Base-by-base conservation (phyloP, 2,113 vertebrate species). In the Lates calcarifer region DNA sequence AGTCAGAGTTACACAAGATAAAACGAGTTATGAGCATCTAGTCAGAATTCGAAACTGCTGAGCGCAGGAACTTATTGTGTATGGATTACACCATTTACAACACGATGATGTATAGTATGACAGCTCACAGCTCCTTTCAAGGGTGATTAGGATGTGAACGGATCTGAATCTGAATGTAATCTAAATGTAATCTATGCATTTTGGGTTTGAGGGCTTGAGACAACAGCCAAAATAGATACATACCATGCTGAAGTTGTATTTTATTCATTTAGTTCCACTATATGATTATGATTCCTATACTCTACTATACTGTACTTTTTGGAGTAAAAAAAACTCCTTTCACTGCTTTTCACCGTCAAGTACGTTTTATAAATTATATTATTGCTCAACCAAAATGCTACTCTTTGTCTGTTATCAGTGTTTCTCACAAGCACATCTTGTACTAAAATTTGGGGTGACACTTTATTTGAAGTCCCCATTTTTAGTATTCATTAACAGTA, bases 71-170 rank as follows among this genome's bases (percentile, higher is more conserved):
- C 47, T 14, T 43, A 49, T 41, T 81, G 63, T 79, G 74, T 73
- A 47, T 75, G 68, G 76, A 85, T 85, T 35, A 86, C 51, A 58
- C 1, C 28, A 3, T 70, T 73, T 72, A 56, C 29, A 62, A 22
- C 29, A 13, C 9, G 2, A 17, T 49, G 49, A 78, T 73, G 62
- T 73, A 31, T 67, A 72, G 79, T 49, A 11, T 47, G 70, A 79
- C n/a, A 20, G 73, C 53, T 57, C 41, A 31, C 20, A 62, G 26
- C 28, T 79, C 47, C 2, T 76, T 82, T 67, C 35, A 74, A 56
- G 33, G 39, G 17, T 64, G 62, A 78, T 58, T 41, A 68, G 49
- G 3, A 61, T 53, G 26, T 43, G 24, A 84, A 60, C 20, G 6
- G 26, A n/a, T 0, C 33, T 35, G n/a, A 69, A 41, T 80, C 26